Evolutionary conservation across 2,113 vertebrate genomes (phyloP), one percentile per base, ranked within the genome.

Genomic region (Erythrocercus mccallii): DNA sequence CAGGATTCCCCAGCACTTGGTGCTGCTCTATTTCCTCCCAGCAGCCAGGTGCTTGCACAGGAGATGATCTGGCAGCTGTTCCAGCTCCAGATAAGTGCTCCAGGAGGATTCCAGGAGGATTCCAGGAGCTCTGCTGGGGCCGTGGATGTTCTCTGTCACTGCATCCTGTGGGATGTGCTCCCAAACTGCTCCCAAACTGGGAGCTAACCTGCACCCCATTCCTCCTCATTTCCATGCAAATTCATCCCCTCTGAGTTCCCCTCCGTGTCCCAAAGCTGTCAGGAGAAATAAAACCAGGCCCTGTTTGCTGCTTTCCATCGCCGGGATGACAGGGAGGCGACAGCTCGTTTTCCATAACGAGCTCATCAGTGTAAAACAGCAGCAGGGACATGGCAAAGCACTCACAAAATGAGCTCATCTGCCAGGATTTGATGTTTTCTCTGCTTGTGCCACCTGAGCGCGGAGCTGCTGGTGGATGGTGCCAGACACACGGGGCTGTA

Each of bases 121-220:
- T 93, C 89, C 66, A 2, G 68, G 68, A 91, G 24, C 92, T 90
- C 87, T 92, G 92, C 91, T 83, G 94, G 77, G 64, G 81, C 85
- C 12, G 5, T 88, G 78, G 88, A 51, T 66, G 38, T 68, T 25
- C 51, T 53, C 79, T 84, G 51, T 81, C 88, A 74, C 88, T 4
- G 17, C 81, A 81, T 24, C 15, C 8, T 91, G 53, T 3, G 74
- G 91, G 81, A 69, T 82, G 21, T 7, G 2, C 89, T 95, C 91
- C 60, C 60, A 44, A 48, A 10, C 28, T 21, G 2, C 89, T 94
- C 91, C 40, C 40, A 44, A 48, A 13, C 28, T 21, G 31, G 45
- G 37, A 44, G 79, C 79, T 58, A 81, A 77, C 25, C 7, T 72
- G 35, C 60, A 64, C 33, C 28, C n/a, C 58, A 20, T 44, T 83